Evolutionary conservation across 2,797 vertebrate genomes (phyloP).

Genomic region (Anabacerthia variegaticeps): DNA sequence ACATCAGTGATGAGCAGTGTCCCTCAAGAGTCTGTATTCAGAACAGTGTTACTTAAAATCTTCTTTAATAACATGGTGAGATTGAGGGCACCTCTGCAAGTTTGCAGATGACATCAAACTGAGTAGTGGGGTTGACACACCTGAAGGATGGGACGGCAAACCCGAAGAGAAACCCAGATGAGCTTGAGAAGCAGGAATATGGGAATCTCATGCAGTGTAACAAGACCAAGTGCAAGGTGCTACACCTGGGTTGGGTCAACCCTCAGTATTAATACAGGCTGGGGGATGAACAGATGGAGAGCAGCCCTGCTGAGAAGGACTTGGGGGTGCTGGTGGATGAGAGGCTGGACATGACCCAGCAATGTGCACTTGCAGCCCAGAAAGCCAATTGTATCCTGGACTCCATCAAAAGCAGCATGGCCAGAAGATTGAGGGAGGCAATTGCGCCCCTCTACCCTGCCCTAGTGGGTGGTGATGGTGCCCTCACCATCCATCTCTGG

Average conservation of each 20-base stretch:
- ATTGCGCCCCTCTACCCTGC: neutral
- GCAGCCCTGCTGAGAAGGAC: rapidly evolving
- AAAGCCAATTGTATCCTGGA: rapidly evolving
- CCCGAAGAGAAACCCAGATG: neutral
- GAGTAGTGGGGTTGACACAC: neutral
- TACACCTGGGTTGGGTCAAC: neutral
- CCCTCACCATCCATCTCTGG: neutral
- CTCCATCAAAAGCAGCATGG: rapidly evolving
- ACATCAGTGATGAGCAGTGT: neutral
- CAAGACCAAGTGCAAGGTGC: neutral
- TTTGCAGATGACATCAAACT: neutral
- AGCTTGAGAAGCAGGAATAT: neutral
- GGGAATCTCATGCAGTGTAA: neutral
- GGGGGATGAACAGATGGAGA: rapidly evolving
- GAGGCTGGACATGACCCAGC: neutral
- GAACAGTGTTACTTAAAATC: neutral
- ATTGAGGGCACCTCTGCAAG: neutral
- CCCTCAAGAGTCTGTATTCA: neutral
- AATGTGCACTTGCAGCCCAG: rapidly evolving
- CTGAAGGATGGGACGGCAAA: neutral
- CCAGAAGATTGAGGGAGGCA: neutral
- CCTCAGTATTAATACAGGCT: neutral
- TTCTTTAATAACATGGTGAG: neutral
- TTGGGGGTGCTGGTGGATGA: rapidly evolving
- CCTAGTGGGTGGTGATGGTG: neutral